A percentile compares a stretch with the other conserved stretches of the same genome.
phyloP scores from a whole-genome alignment of 2,888 invertebrate genomes.

The Epistrophe grossulariae region DNA sequence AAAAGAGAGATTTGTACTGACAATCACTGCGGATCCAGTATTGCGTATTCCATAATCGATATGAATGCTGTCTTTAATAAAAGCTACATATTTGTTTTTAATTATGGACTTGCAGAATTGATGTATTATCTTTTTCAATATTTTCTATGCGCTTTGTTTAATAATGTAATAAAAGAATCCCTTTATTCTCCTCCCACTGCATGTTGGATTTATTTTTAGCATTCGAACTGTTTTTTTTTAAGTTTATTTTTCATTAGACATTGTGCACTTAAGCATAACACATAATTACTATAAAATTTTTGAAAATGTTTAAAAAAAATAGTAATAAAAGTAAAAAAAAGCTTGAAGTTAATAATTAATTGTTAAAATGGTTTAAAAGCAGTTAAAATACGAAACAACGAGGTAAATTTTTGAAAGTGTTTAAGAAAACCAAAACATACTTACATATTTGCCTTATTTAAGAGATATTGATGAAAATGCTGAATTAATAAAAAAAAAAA shows the following conservation, averaged over 20 bases:
- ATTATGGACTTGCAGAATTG: no score
- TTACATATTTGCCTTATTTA: conserved; percentile 32
- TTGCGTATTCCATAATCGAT: no score
- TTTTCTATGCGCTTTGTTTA: no score
- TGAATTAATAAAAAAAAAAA: not conserved
- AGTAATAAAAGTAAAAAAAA: not conserved
- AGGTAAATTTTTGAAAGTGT: conserved; percentile 6
- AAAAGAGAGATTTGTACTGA: no score
- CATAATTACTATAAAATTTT: not conserved
- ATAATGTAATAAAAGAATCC: no score
- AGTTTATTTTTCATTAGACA: no score
- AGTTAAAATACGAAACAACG: conserved; percentile 18
- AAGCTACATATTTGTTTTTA: no score
- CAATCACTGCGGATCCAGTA: no score
- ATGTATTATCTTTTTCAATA: no score
- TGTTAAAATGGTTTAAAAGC: not conserved
- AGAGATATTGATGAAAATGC: conserved; percentile 12
- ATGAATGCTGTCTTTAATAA: no score
- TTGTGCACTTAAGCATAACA: not conserved
- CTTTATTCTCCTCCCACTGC: not conserved
- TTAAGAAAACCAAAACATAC: not conserved
- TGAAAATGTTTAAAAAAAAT: not conserved
- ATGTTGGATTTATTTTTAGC: not conserved
- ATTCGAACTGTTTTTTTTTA: not conserved
- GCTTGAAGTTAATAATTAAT: not conserved